Evolutionary conservation across 2,888 invertebrate genomes (phyloP).

Genomic region (Cataglyphis albicans): DNA sequence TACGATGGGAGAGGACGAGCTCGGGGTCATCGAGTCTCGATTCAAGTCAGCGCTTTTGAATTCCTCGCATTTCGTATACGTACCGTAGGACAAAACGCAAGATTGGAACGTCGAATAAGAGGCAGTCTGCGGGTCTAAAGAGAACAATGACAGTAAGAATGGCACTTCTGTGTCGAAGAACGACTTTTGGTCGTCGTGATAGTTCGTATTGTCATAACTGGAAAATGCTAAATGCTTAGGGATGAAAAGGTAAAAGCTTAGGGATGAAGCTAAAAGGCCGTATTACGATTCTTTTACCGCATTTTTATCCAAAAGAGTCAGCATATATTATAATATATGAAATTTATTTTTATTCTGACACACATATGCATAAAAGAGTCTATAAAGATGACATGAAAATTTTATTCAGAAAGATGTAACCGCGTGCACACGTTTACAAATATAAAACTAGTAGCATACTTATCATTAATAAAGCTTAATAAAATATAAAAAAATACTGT

Average conservation of each 20-base stretch:
- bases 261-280: background rate
- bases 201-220: slow-evolving; percentile 3
- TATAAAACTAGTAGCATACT: background rate
- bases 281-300: slow-evolving; percentile 4
- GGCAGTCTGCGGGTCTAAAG: background rate
- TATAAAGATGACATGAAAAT: background rate
- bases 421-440: background rate
- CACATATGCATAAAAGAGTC: background rate
- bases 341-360: slow-evolving; percentile 5
- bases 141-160: slow-evolving; percentile 38
- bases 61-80: slow-evolving; percentile 4
- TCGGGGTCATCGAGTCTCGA: slow-evolving; percentile 7
- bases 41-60: slow-evolving; percentile 44
- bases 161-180: background rate
- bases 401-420: background rate
- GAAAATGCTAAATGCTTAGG: background rate
- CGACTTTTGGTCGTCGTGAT: background rate
- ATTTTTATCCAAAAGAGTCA: background rate
- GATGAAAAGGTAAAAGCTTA: background rate
- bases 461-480: slow-evolving; percentile 9
- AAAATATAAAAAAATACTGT: background rate
- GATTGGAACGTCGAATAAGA: slow-evolving; percentile 32
- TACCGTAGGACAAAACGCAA: background rate
- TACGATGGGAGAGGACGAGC: background rate
- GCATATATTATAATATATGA: background rate